Evolutionary conservation across 1,140 invertebrate species (phyloP).

Genomic region (Trypoxylus dichotomus): DNA sequence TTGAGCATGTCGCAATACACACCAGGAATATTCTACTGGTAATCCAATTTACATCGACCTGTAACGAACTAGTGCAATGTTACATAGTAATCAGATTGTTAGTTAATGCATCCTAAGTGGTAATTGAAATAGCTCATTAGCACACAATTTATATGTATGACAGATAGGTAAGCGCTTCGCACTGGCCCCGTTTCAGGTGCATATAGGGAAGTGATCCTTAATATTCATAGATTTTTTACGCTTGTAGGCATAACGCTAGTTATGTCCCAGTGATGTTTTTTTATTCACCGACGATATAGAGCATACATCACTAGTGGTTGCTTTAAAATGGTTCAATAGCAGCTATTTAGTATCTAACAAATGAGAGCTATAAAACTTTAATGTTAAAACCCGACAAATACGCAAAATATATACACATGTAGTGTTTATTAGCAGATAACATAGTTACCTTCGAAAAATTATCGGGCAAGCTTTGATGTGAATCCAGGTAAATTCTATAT

Average conservation of each 20-base stretch:
- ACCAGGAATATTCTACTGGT: neutral
- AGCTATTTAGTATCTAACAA: no score
- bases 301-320: no score
- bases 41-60: neutral
- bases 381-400: no score
- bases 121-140: constrained; percentile 21
- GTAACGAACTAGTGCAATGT: neutral
- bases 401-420: no score
- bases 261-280: no score
- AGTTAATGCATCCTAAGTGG: constrained; percentile 5
- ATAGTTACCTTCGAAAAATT: no score
- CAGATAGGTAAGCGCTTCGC: neutral
- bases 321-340: no score
- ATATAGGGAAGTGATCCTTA: neutral
- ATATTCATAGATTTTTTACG: constrained; percentile 9
- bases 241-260: neutral
- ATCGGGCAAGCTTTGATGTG: no score
- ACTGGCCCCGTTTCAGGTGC: neutral
- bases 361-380: no score
- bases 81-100: neutral
- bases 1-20: no score
- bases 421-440: no score
- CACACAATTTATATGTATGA: constrained; percentile 24
- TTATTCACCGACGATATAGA: neutral
- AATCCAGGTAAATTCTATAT: no score